Base-by-base conservation (phyloP, 1,140 invertebrate species). In the Mycetomoellerius zeteki region DNA sequence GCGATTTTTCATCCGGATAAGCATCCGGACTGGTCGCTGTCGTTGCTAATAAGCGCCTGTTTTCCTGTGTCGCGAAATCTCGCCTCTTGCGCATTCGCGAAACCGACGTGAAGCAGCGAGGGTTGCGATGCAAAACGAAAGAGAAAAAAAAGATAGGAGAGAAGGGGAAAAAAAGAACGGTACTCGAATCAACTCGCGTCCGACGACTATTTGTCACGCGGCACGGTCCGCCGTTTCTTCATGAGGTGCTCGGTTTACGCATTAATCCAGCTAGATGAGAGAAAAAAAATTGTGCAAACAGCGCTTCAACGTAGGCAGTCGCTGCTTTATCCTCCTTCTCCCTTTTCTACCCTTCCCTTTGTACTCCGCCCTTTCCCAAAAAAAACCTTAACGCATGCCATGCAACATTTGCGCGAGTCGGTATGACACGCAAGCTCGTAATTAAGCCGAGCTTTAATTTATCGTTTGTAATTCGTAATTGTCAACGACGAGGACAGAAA, bases 181-280 rank as follows among this genome's bases (percentile, higher is more conserved):
- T 69, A 43, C 60, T 86, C 85, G 87, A 88, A 88, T 81, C 67
- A 89, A 80, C 87, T 78, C 86, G 81, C 47, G 73, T 60, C 24
- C 58, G 71, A 47, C 81, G 58, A 52, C 75, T 85, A 89, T 89
- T 88, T 88, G 88, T 89, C 88, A 89, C 58, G 81, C 87, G 62
- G 67, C 73, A 58, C 73, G 58, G 87, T 43, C 60, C 81, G 88
- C 87, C 87, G 84, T 86, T 88, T 86, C 81, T 89, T 80, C 75
- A 75, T 78, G 37, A 86, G 81, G 58, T 80, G 85, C 88, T 89
- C 82, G 88, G 82, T 86, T 88, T 88, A 80, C 88, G 82, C 88
- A 88, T 89, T 89, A 89, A 89, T 89, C 88, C 88, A 60, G 87
- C 30, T 52, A 43, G 82, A 86, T 89, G 88, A 80, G 88, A 84